Base-by-base conservation (phyloP, 2,888 invertebrate genomes). In the Psococerastis gibbosa region DNA sequence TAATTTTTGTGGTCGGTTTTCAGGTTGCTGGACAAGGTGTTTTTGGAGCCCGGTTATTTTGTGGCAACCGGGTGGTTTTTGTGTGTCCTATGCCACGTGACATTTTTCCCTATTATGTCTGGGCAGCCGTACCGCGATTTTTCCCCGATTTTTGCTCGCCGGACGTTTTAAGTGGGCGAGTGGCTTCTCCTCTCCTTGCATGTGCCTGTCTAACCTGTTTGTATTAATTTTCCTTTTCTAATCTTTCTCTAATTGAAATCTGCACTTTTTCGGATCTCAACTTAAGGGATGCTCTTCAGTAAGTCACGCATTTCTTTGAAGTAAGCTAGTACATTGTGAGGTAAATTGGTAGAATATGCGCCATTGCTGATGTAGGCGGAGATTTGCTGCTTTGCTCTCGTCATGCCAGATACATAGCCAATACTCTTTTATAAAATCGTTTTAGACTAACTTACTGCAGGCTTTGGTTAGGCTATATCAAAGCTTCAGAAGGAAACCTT, bases 71-170 rank as follows among this genome's bases (percentile, higher is more conserved):
- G 27, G 8, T 27, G 8, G 27, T 27, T 11, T 11, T 11, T 27
- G 11, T 27, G 11, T 27, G 27, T 27, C 6, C 6, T 11, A 27
- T 11, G 27, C 11, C 27, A 72, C 73, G 78, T 79, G 79, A 78
- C 79, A 79, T 75, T 78, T 78, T 79, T 79, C 72, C n/a, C 67
- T 69, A 75, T 75, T 79, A 78, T 80, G 79, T 77, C 78, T 78
- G 79, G 79, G 79, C 78, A 78, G 72, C 72, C 77, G 78, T 77
- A 75, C 73, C 71, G 69, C 58, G 56, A 43, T 57, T 55, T 58
- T 54, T 52, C 17, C 20, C 20, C 38, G 38, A 17, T 5, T 20
- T 38, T 38, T 38, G 15, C 17, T n/a, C n/a, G n/a, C 27, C 27
- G 27, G 8, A 6, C 27, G 27, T 38, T 38, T 38, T 38, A 38